A percentile compares a stretch with the other conserved stretches of the same genome.
Evolutionary conservation across 2,888 invertebrate genomes (phyloP).

Genomic region (Odontocolon sp.): DNA sequence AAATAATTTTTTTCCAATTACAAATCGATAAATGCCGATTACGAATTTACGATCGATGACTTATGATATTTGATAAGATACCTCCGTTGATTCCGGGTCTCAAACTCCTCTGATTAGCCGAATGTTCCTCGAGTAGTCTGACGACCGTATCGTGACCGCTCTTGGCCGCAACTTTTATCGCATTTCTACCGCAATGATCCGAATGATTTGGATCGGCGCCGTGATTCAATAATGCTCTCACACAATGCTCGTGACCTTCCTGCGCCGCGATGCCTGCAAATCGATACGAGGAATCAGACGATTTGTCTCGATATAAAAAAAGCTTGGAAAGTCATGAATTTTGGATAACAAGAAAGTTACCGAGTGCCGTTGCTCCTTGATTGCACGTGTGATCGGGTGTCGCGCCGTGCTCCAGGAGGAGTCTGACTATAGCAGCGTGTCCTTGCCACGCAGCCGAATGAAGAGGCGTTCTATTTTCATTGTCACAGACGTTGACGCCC

Average conservation of each 20-base stretch:
- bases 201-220: slow-evolving; percentile 93
- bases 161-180: slow-evolving; percentile 94
- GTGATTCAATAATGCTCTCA: slow-evolving; percentile 90
- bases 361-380: slow-evolving; percentile 96
- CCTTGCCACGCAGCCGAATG: slow-evolving; percentile 99
- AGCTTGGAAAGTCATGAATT: background rate
- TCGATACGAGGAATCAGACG: background rate
- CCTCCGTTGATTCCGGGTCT: slow-evolving; percentile 78
- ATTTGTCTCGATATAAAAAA: background rate
- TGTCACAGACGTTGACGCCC: slow-evolving; percentile 93
- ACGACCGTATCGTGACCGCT: slow-evolving; percentile 94
- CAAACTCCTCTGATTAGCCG: slow-evolving; percentile 77
- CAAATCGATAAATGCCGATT: no score
- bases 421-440: slow-evolving; percentile 90
- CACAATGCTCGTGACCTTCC: slow-evolving; percentile 97
- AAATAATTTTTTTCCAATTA: background rate
- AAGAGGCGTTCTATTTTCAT: slow-evolving; percentile 93
- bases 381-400: slow-evolving; percentile 94
- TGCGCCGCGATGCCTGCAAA: slow-evolving; percentile 94
- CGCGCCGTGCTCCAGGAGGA: slow-evolving; percentile 91
- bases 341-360: slow-evolving; percentile 79
- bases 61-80: no score
- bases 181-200: slow-evolving; percentile 93
- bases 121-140: slow-evolving; percentile 87
- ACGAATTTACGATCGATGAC: no score